Evolutionary conservation across 2,797 vertebrate species (phyloP).

Genomic region (Meriones psammophilus): DNA sequence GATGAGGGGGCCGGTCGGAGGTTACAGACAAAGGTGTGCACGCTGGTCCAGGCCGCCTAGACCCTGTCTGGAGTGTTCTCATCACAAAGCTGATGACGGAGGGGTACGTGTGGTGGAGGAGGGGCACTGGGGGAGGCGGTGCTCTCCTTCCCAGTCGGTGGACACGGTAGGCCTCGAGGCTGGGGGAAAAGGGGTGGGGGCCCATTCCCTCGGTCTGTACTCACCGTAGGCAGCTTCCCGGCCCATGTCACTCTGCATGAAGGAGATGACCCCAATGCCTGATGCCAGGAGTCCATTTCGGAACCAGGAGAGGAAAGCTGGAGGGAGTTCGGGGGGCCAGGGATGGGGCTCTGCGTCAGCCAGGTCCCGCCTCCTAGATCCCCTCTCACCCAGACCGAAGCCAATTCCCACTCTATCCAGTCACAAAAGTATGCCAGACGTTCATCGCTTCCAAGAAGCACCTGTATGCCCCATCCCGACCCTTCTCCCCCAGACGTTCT

Average conservation of each 20-base stretch:
- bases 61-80: not conserved
- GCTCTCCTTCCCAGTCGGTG: not conserved
- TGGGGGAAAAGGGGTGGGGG: not conserved
- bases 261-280: conserved; percentile 93
- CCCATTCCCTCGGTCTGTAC: not conserved
- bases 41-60: no score
- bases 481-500: no score
- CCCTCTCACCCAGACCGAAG: no score
- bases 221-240: conserved; percentile 94
- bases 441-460: not conserved
- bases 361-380: not conserved
- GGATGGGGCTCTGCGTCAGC: not conserved
- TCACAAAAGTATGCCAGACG: not conserved
- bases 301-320: conserved; percentile 96
- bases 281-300: conserved; percentile 94
- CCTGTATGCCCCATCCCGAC: not conserved
- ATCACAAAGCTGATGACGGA: no score
- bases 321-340: not conserved
- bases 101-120: not conserved
- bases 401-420: not conserved
- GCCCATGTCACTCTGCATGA: conserved; percentile 94
- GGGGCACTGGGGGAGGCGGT: not conserved
- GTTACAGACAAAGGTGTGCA: not conserved
- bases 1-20: not conserved
- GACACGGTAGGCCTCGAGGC: no score